A percentile compares a stretch with the other conserved stretches of the same genome.
Conservation (phyloP, 2,888 invertebrate genomes). For the Stenchaetothrips biformis region DNA sequence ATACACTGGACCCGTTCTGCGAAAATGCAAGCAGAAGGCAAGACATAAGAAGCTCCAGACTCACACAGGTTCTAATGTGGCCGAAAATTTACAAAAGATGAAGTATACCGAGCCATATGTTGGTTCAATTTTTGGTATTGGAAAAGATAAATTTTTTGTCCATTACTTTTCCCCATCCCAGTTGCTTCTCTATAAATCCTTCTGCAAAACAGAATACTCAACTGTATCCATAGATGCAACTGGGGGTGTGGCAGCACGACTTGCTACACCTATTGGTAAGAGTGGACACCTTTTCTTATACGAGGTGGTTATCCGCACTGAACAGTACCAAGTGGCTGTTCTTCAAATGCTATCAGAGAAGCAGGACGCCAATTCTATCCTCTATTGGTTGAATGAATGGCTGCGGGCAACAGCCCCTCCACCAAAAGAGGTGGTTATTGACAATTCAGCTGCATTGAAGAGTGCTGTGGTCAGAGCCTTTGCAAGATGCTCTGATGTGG, state of each 20-base stretch:
- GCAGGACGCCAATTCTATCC: conserved; percentile 33
- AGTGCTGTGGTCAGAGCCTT: conserved; percentile 30
- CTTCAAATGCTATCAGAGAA: conserved; percentile 33
- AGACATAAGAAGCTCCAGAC: no score
- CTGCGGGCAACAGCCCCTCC: conserved; percentile 19
- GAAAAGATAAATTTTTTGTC: conserved; percentile 31
- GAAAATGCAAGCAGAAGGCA: no score
- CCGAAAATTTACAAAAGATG: no score
- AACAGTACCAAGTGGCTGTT: conserved; percentile 30
- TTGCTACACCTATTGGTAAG: conserved; percentile 25
- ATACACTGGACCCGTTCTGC: no score
- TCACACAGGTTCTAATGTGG: no score
- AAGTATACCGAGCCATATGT: conserved; percentile 30
- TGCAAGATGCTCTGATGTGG: conserved; percentile 29
- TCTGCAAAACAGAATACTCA: conserved; percentile 21
- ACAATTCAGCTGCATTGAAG: conserved; percentile 31
- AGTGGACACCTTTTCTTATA: conserved; percentile 30
- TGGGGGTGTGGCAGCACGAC: conserved; percentile 32
- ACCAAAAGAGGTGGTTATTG: conserved; percentile 32
- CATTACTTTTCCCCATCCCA: conserved; percentile 32
- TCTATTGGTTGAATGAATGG: conserved; percentile 33
- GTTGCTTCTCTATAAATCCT: conserved; percentile 30
- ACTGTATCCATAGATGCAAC: conserved; percentile 33
- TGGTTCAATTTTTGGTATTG: conserved; percentile 30
- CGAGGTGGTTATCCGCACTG: conserved; percentile 29